Evolutionary conservation across 2,797 vertebrate genomes (phyloP).

Genomic region (Danio choprae): DNA sequence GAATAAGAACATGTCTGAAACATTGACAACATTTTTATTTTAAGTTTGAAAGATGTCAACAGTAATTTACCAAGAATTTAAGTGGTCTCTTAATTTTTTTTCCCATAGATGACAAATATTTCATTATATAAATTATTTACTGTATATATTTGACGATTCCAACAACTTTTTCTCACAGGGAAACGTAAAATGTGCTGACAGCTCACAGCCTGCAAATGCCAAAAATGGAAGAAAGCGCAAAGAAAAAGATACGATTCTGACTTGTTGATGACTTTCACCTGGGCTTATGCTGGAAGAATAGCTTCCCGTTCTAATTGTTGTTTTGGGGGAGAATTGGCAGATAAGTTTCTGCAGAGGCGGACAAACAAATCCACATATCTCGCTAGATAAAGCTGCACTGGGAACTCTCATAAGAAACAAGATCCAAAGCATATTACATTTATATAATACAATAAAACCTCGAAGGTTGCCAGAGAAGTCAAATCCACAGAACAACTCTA

Average conservation of each 20-base stretch:
- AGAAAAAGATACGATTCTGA: conserved; percentile 15
- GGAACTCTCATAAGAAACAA: conserved; percentile 15
- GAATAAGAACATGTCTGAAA: no score
- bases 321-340: conserved; percentile 9
- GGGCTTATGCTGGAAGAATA: conserved; percentile 27
- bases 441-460: conserved; percentile 26
- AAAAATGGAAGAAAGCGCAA: background rate
- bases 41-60: no score
- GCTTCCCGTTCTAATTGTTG: conserved; percentile 59
- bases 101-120: background rate
- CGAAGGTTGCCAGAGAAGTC: conserved; percentile 15
- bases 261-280: conserved; percentile 13
- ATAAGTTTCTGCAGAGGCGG: conserved; percentile 4
- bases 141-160: background rate
- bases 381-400: conserved; percentile 1
- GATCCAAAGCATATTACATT: background rate
- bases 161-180: conserved; percentile 3
- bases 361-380: conserved; percentile 40
- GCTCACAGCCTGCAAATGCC: background rate
- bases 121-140: background rate
- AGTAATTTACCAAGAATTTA: no score
- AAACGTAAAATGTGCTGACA: conserved; percentile 35
- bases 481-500: conserved; percentile 11
- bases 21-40: no score
- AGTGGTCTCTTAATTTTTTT: no score